Conservation (phyloP, 2,888 invertebrate species). For the Caenorhabditis macrosperma region DNA sequence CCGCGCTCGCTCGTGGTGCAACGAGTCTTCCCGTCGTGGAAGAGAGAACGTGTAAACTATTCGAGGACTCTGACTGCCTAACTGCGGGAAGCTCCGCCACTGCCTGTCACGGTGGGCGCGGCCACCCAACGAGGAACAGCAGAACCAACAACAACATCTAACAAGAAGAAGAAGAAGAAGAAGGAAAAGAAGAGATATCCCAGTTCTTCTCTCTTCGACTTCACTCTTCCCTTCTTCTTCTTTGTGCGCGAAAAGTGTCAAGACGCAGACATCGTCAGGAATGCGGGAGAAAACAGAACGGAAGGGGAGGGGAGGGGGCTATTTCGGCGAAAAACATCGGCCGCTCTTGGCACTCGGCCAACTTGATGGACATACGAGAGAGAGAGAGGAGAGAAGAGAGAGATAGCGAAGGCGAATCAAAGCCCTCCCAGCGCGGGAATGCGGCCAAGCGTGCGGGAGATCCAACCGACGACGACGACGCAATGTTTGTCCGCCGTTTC, state of each 20-base stretch:
- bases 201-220: conserved; percentile 4
- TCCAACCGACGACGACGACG: conserved; percentile 32
- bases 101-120: conserved; percentile 50
- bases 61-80: conserved; percentile 22
- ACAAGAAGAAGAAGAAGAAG: conserved; percentile 21
- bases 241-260: neutral
- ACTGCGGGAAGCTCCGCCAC: conserved; percentile 23
- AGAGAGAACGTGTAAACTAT: conserved; percentile 40
- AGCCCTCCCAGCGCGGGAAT: conserved; percentile 56
- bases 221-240: conserved; percentile 8
- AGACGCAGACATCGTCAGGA: conserved; percentile 44
- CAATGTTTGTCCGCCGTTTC: conserved; percentile 45
- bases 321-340: conserved; percentile 47
- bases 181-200: conserved; percentile 6
- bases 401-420: conserved; percentile 32
- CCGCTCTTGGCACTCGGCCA: conserved; percentile 55
- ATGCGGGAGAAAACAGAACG: conserved; percentile 38
- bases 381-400: neutral
- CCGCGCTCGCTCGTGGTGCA: neutral
- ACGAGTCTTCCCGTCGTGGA: neutral
- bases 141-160: conserved; percentile 50
- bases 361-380: conserved; percentile 42
- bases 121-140: conserved; percentile 47
- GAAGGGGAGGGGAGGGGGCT: conserved; percentile 11
- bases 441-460: conserved; percentile 55